These are phyloP conservation scores for Paraplagusia blochii DNA, from an alignment of 2,113 vertebrate genomes.

Conservation along the genomic window DNA sequence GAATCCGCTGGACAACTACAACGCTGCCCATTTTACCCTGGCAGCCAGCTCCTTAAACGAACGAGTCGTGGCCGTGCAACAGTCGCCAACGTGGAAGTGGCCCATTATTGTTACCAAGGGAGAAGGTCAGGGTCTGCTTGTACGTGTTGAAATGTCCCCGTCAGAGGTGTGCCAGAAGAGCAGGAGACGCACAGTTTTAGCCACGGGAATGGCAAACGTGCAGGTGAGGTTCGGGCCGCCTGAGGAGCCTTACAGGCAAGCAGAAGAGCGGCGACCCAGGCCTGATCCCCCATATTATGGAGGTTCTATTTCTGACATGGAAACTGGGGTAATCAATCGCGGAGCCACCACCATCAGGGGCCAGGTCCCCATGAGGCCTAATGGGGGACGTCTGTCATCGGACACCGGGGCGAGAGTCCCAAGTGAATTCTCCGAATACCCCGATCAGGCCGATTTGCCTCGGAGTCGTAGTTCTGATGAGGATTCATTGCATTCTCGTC, in stretches of 20 bases:
- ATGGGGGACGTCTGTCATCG: conserved; percentile 69
- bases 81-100: conserved; percentile 68
- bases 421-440: conserved; percentile 86
- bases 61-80: conserved; percentile 74
- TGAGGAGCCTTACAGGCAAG: conserved; percentile 76
- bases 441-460: conserved; percentile 81
- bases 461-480: conserved; percentile 73
- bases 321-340: conserved; percentile 74
- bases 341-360: conserved; percentile 77
- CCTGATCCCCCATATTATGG: conserved; percentile 72
- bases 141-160: conserved; percentile 88
- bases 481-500: conserved; percentile 76
- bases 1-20: conserved; percentile 89
- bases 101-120: conserved; percentile 83
- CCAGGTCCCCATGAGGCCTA: conserved; percentile 63
- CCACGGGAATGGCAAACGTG: conserved; percentile 79
- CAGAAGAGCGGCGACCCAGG: conserved; percentile 80
- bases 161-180: conserved; percentile 86
- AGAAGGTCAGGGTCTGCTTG: conserved; percentile 86
- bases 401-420: conserved; percentile 78
- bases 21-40: conserved; percentile 83
- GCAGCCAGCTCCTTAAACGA: conserved; percentile 84
- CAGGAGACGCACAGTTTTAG: conserved; percentile 82
- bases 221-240: conserved; percentile 82
- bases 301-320: conserved; percentile 75